These are phyloP conservation scores for Podarcis cretensis DNA, from an alignment of 2,113 vertebrate species.

Conservation along the genomic window DNA sequence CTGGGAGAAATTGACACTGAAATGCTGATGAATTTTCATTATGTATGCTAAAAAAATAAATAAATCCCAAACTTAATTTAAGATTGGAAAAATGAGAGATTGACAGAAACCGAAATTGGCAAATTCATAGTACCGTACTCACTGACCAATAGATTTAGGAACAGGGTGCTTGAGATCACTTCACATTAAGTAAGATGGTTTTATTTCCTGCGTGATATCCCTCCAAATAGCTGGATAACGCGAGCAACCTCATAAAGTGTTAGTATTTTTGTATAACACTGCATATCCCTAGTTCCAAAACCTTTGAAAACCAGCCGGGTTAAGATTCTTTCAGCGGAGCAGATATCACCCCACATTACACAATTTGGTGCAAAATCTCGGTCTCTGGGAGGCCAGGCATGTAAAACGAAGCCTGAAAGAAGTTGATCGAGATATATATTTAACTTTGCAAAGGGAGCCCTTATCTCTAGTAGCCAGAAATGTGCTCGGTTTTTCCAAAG, in stretches of 20 bases:
- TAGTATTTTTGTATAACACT: conserved; percentile 10
- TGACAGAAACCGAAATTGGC: too few species aligned
- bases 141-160: not conserved
- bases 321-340: conserved; percentile 46
- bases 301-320: conserved; percentile 45
- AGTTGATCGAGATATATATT: conserved; percentile 59
- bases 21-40: too few species aligned
- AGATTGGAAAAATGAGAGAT: too few species aligned
- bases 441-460: conserved; percentile 59
- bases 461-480: conserved; percentile 67
- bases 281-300: not conserved
- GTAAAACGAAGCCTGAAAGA: conserved; percentile 45
- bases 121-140: too few species aligned
- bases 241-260: not conserved
- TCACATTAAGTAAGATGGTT: not conserved
- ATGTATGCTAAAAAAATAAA: too few species aligned
- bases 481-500: conserved; percentile 51
- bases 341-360: conserved; percentile 33
- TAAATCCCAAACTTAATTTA: too few species aligned
- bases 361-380: conserved; percentile 50
- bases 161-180: not conserved
- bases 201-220: not conserved
- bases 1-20: too few species aligned
- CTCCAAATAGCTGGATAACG: not conserved
- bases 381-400: conserved; percentile 56